These are phyloP conservation scores for Cephalotes varians DNA, from an alignment of 2,888 invertebrate genomes.

Conservation along the genomic window DNA sequence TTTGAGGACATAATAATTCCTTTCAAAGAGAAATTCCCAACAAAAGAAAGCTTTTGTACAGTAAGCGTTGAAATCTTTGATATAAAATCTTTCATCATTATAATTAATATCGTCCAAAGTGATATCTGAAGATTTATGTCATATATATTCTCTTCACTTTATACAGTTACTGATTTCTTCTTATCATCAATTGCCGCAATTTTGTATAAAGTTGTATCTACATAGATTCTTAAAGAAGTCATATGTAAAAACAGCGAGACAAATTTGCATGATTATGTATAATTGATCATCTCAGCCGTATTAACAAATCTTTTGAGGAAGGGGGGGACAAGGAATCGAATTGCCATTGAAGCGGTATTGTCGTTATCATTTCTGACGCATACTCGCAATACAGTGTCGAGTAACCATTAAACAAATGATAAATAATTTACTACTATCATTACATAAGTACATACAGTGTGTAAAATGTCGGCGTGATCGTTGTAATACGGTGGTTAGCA, in stretches of 20 bases:
- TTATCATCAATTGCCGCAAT: no score
- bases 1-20: not conserved
- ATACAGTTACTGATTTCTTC: conserved; percentile 4
- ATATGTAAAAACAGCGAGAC: conserved; percentile 32
- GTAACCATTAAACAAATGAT: conserved; percentile 51
- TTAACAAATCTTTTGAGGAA: conserved; percentile 17
- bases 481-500: conserved; percentile 40
- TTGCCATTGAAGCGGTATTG: conserved; percentile 62
- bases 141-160: conserved; percentile 7
- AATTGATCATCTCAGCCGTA: conserved; percentile 10
- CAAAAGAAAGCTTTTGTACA: not conserved
- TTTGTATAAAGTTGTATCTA: conserved; percentile 16
- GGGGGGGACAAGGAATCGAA: conserved; percentile 42
- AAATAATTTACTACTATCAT: conserved; percentile 56
- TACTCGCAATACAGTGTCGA: conserved; percentile 50
- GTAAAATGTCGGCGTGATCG: conserved; percentile 48
- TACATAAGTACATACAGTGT: conserved; percentile 58
- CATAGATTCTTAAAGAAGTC: conserved; percentile 21
- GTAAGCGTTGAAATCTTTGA: not conserved
- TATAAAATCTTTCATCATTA: not conserved
- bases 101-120: conserved; percentile 15
- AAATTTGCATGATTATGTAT: conserved; percentile 35
- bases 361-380: conserved; percentile 65
- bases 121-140: conserved; percentile 1
- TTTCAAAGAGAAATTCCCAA: not conserved